Conservation (phyloP, 2,888 invertebrate genomes). For the Diogma glabrata region DNA sequence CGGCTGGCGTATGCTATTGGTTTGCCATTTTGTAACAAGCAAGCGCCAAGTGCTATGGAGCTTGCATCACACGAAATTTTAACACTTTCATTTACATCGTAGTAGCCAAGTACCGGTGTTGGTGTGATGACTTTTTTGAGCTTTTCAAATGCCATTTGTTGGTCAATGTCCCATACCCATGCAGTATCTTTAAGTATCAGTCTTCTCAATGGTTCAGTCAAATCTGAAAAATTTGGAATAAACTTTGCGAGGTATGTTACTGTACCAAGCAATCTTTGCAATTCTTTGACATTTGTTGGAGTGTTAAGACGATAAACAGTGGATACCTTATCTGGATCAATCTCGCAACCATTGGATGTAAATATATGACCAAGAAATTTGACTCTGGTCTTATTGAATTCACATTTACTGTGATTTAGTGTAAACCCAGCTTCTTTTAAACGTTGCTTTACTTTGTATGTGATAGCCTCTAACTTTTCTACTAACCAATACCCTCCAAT, state of each 20-base stretch:
- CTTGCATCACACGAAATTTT: slow-evolving; percentile 2
- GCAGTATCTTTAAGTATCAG: too few species aligned
- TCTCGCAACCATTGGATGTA: neutral
- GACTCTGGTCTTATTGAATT: too few species aligned
- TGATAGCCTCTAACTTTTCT: neutral
- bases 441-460: too few species aligned
- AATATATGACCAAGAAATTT: neutral
- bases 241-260: neutral
- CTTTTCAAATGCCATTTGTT: too few species aligned
- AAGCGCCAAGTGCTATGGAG: neutral
- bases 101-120: too few species aligned
- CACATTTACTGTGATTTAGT: too few species aligned
- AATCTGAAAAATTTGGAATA: neutral
- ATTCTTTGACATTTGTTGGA: neutral
- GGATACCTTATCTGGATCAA: neutral
- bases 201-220: neutral
- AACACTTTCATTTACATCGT: neutral
- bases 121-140: too few species aligned
- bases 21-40: neutral
- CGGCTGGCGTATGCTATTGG: neutral
- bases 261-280: too few species aligned
- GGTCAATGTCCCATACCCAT: too few species aligned
- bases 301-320: too few species aligned
- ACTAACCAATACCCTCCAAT: neutral
- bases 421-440: too few species aligned